phyloP scores from a whole-genome alignment of 2,888 invertebrate species.

The Scaptodrosophila latifasciaeformis region DNA sequence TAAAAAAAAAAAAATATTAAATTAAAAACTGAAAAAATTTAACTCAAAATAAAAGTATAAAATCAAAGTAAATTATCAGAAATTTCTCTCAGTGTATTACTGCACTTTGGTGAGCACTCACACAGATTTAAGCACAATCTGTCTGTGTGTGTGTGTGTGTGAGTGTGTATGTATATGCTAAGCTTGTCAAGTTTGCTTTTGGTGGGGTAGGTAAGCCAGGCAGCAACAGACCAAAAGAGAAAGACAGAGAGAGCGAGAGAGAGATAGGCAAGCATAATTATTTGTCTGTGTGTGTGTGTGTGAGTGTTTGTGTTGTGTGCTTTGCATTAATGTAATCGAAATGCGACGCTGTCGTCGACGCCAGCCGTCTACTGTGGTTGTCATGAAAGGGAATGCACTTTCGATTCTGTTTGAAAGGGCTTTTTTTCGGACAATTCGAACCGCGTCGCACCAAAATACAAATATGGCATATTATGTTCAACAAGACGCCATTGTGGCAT shows the following conservation, averaged over 20 bases:
- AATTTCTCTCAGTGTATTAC: constrained; percentile 8
- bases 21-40: background rate
- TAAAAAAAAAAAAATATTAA: background rate
- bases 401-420: constrained; percentile 61
- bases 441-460: constrained; percentile 35
- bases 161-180: too few relatives aligned
- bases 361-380: constrained; percentile 32
- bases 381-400: constrained; percentile 69
- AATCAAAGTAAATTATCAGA: too few relatives aligned
- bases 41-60: too few relatives aligned
- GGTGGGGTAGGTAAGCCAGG: constrained; percentile 72
- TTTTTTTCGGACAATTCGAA: constrained; percentile 29
- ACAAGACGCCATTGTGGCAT: constrained; percentile 59
- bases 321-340: constrained; percentile 67
- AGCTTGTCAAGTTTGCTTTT: constrained; percentile 69
- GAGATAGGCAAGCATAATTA: background rate
- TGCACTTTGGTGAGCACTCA: constrained; percentile 26
- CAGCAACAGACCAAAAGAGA: constrained; percentile 1
- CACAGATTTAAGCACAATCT: too few relatives aligned
- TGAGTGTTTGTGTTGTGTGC: constrained; percentile 47
- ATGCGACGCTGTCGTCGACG: constrained; percentile 45
- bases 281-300: constrained; percentile 8
- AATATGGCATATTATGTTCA: constrained; percentile 65
- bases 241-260: constrained; percentile 39
- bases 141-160: too few relatives aligned